These are phyloP conservation scores for Poeciliopsis retropinna DNA, from an alignment of 2,113 vertebrate genomes.

Conservation along the genomic window DNA sequence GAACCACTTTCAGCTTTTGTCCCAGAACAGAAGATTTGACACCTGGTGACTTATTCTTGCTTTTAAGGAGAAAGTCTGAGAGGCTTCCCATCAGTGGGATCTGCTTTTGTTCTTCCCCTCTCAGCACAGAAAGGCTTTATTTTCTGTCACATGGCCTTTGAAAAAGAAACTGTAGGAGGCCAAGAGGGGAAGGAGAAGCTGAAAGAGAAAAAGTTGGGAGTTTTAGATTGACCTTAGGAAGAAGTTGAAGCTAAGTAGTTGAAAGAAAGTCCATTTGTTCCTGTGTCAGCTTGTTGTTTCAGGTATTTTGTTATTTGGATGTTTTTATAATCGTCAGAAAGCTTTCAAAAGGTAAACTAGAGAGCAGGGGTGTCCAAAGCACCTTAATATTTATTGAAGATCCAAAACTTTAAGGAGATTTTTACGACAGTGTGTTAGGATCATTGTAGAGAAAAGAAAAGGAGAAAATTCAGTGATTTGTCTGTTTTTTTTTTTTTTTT, in stretches of 20 bases:
- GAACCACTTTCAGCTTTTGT: neutral
- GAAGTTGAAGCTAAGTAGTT: neutral
- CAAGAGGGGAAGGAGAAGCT: neutral
- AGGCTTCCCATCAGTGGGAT: conserved; percentile 1
- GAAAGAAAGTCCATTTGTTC: conserved; percentile 7
- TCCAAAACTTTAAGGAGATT: too few species aligned
- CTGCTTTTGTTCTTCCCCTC: conserved; percentile 14
- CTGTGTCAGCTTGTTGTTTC: neutral
- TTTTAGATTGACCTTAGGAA: conserved; percentile 20
- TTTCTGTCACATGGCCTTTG: neutral
- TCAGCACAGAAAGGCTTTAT: neutral
- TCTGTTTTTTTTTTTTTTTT: too few species aligned
- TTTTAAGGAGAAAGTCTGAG: conserved; percentile 4
- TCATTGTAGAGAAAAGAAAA: too few species aligned
- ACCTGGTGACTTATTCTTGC: neutral
- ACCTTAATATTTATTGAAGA: too few species aligned
- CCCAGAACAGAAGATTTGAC: neutral
- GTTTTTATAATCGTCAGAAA: neutral
- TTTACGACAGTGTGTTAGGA: too few species aligned
- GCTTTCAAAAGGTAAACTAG: neutral
- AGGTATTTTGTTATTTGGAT: neutral
- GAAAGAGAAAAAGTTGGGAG: neutral
- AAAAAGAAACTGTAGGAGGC: neutral
- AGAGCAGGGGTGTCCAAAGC: neutral
- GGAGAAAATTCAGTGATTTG: too few species aligned